These are phyloP conservation scores for Standfussiana lucernea DNA, from an alignment of 2,888 invertebrate species.

Conservation along the genomic window DNA sequence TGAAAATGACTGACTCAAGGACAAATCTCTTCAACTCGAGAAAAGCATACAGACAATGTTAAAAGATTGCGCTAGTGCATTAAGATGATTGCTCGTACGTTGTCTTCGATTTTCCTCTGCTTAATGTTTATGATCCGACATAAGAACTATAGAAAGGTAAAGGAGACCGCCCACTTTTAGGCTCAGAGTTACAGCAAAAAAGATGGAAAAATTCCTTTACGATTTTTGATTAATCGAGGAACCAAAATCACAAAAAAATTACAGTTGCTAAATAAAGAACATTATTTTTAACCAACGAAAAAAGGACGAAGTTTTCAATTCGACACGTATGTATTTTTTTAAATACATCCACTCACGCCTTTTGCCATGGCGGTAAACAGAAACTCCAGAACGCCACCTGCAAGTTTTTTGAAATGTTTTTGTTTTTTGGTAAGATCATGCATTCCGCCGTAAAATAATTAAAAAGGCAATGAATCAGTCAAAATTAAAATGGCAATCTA, in stretches of 20 bases:
- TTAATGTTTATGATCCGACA: background rate
- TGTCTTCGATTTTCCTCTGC: background rate
- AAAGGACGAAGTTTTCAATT: too few relatives aligned
- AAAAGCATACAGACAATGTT: background rate
- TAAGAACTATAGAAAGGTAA: background rate
- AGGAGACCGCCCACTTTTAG: background rate
- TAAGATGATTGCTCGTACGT: constrained; percentile 15
- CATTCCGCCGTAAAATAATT: background rate
- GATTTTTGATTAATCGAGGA: too few relatives aligned
- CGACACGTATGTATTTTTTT: too few relatives aligned
- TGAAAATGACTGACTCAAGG: background rate
- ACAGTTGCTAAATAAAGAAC: background rate
- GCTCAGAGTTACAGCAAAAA: background rate
- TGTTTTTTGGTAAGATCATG: background rate
- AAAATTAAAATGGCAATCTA: background rate
- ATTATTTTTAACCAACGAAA: too few relatives aligned
- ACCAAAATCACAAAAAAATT: background rate
- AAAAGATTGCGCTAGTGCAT: constrained; percentile 28
- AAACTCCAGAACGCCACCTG: too few relatives aligned
- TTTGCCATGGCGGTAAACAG: too few relatives aligned
- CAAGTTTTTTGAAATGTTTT: too few relatives aligned
- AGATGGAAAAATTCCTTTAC: too few relatives aligned
- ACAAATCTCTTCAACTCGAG: background rate
- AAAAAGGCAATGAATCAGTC: background rate
- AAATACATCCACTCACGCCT: too few relatives aligned